A percentile compares a stretch with the other conserved stretches of the same genome.
These are phyloP conservation scores for Caenorhabditis sp. DNA, from an alignment of 2,888 invertebrate genomes.

Conservation along the genomic window DNA sequence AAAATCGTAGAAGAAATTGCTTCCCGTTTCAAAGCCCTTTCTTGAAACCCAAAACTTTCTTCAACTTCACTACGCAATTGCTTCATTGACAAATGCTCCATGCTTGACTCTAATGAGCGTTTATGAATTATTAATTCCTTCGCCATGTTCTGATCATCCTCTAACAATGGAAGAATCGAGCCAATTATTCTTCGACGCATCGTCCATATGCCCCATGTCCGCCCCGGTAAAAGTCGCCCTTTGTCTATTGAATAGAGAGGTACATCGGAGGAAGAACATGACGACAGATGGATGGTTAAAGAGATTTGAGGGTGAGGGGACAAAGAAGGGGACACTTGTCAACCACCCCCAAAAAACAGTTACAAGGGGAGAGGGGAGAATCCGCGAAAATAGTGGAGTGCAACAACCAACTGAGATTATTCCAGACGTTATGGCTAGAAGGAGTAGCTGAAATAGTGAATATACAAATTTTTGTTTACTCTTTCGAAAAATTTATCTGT, in stretches of 20 bases:
- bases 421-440: too few species aligned
- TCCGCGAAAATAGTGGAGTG: neutral
- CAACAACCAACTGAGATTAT: too few species aligned
- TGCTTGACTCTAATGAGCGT: too few species aligned
- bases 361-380: neutral
- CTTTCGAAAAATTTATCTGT: too few species aligned
- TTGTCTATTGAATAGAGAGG: conserved; percentile 30
- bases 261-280: conserved; percentile 2
- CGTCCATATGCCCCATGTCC: conserved; percentile 46
- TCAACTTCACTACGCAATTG: too few species aligned
- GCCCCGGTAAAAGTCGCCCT: conserved; percentile 40
- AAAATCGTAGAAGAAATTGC: too few species aligned
- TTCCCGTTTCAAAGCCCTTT: too few species aligned
- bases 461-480: too few species aligned
- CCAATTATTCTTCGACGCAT: conserved; percentile 47
- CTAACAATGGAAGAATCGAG: neutral
- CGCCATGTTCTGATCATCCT: neutral
- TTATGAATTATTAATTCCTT: conserved; percentile 3
- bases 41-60: too few species aligned
- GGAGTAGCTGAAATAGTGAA: too few species aligned
- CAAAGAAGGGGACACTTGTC: neutral
- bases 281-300: conserved; percentile 52
- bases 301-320: neutral
- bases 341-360: neutral
- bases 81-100: too few species aligned